Evolutionary conservation across 1,140 invertebrate genomes (phyloP), one percentile per base, ranked within the genome.

Genomic region (Ladona fulva): DNA sequence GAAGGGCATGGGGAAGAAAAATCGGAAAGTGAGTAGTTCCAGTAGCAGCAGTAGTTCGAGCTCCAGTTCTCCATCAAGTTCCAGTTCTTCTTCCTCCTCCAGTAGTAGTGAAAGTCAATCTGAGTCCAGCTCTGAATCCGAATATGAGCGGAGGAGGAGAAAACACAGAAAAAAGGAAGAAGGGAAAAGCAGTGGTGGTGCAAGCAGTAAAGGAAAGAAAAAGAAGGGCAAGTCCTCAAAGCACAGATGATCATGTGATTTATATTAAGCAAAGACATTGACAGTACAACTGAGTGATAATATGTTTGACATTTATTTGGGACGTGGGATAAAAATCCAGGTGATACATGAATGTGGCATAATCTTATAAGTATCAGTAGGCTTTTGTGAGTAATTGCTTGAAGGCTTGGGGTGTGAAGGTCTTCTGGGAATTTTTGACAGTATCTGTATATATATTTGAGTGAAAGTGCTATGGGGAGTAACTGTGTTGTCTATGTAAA

Each of bases 141-240:
- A 76, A n/a, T 29, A 76, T 29, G 75, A 76, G 25, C 22, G 75
- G 22, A 22, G 75, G n/a, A 25, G 42, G 25, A 76, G 42, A 25
- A 76, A 76, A 25, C 75, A 76, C 22, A 25, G 42, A 25, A 29
- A 42, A 42, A 76, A 76, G 77, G 74, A 79, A 12, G 52, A 66
- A 12, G 52, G 52, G 1, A 66, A 66, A 12, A 66, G 52, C 14
- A 22, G 52, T 66, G 12, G 52, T 66, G 52, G 52, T 12, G 12
- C 29, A 37, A 37, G 52, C 52, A 42, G 75, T 12, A 76, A 76
- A n/a, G 42, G 25, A 11, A 76, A 76, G 25, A 76, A 76, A 14
- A 76, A 76, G 75, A 76, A 76, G 42, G 42, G 14, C 22, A 76
- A 76, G 75, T 37, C 25, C 6, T 76, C 75, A n/a, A 76, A 76